A percentile compares a stretch with the other conserved stretches of the same genome.
phyloP scores from a whole-genome alignment of 2,113 vertebrate species.

The Ameiurus melas region DNA sequence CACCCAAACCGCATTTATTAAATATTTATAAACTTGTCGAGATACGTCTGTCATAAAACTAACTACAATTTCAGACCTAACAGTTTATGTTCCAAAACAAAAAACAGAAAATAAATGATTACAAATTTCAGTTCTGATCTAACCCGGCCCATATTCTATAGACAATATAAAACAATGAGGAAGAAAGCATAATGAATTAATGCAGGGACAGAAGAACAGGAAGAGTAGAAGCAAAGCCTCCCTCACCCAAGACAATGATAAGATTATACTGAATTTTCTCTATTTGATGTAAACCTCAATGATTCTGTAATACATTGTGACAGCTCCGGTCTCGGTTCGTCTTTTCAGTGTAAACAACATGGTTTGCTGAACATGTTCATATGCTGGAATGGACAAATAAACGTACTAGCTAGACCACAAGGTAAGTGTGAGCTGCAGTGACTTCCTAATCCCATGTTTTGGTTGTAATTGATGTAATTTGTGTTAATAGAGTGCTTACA shows the following conservation, averaged over 20 bases:
- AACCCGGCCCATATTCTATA: neutral
- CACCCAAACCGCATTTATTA: too few species aligned
- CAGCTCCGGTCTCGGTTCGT: too few species aligned
- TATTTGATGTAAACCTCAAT: neutral
- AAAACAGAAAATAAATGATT: neutral
- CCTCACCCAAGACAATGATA: neutral
- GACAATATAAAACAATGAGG: neutral
- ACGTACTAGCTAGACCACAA: neutral
- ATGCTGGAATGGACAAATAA: neutral
- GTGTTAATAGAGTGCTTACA: neutral
- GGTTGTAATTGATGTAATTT: neutral
- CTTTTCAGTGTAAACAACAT: too few species aligned
- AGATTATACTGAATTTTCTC: too few species aligned
- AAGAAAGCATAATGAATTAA: neutral
- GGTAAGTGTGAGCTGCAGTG: neutral
- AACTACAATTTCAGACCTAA: neutral
- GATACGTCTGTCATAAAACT: neutral
- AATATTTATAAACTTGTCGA: neutral
- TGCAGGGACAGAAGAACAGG: neutral
- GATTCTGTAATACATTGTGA: neutral
- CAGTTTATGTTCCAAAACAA: neutral
- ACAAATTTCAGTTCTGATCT: neutral
- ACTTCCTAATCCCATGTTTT: neutral
- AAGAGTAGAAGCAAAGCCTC: neutral
- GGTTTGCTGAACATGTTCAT: neutral